Percentiles rank a stretch among this genome's conserved stretches.
Conservation (phyloP, 2,113 vertebrate species). For the Heterocephalus glaber region DNA sequence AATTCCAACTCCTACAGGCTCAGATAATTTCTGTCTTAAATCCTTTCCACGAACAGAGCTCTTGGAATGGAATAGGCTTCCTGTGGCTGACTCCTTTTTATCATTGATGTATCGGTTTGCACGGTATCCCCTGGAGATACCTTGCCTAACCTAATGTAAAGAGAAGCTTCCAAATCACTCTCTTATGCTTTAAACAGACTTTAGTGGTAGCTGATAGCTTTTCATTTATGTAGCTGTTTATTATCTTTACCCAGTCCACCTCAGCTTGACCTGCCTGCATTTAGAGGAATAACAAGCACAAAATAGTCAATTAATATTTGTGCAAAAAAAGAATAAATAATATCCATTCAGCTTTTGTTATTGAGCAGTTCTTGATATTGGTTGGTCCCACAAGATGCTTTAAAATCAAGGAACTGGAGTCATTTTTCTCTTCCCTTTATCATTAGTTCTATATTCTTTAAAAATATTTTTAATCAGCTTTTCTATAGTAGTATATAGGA, state of each 20-base stretch:
- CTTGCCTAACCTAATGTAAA: not conserved
- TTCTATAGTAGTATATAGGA: not conserved
- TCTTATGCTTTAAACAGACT: not conserved
- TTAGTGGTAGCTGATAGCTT: not conserved
- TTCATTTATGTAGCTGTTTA: not conserved
- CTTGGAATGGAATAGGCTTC: not conserved
- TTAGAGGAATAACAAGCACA: not conserved
- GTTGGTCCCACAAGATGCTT: not conserved
- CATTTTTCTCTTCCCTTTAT: not conserved
- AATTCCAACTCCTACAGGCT: not conserved
- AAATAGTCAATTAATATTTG: not conserved
- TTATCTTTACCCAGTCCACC: not conserved
- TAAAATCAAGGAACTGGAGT: not conserved
- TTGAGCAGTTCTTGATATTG: conserved; percentile 28
- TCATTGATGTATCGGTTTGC: not conserved
- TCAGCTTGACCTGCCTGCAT: not conserved
- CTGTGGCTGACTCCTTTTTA: not conserved
- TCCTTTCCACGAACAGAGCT: not conserved
- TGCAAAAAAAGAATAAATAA: not conserved
- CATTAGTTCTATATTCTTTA: not conserved
- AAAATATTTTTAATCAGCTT: not conserved
- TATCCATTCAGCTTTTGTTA: not conserved
- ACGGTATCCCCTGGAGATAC: not conserved
- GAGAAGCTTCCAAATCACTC: not conserved
- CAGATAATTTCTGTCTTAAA: not conserved